These are phyloP conservation scores for Cairina moschata DNA, from an alignment of 2,113 vertebrate species.

Conservation along the genomic window DNA sequence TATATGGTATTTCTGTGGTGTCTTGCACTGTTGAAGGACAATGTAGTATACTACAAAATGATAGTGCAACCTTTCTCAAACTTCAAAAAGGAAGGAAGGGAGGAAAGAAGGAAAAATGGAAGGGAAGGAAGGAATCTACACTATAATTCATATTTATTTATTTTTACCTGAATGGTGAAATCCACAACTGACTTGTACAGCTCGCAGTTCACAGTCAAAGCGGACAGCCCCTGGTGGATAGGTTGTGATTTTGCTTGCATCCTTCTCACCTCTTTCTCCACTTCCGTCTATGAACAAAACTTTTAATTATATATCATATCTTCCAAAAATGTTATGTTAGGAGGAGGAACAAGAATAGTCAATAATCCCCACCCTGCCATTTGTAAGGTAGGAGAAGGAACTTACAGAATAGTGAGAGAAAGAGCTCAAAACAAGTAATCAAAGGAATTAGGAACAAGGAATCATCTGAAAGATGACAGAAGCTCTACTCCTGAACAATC, in stretches of 20 bases:
- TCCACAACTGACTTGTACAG: conserved; percentile 96
- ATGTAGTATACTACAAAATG: background rate
- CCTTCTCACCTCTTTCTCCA: conserved; percentile 96
- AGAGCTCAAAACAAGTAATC: conserved; percentile 39
- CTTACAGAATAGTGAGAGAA: conserved; percentile 32
- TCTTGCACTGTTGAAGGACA: background rate
- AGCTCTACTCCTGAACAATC: background rate
- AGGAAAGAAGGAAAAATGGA: too few relatives aligned
- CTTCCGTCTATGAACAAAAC: conserved; percentile 87
- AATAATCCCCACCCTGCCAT: background rate
- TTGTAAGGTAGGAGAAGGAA: conserved; percentile 43
- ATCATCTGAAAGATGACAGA: conserved; percentile 1
- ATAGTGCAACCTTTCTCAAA: background rate
- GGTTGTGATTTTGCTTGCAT: conserved; percentile 98
- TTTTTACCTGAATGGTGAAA: conserved; percentile 96
- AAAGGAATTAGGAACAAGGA: conserved; percentile 13
- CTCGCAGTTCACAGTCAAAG: conserved; percentile 93
- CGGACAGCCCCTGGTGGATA: conserved; percentile 94
- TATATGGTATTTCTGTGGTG: background rate
- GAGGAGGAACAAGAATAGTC: conserved; percentile 30
- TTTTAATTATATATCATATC: conserved; percentile 30
- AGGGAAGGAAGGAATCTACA: too few relatives aligned
- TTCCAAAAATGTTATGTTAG: conserved; percentile 7
- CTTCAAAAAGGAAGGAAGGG: background rate
- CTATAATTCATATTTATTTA: background rate